A percentile compares a stretch with the other conserved stretches of the same genome.
phyloP scores from a whole-genome alignment of 1,140 invertebrate species.

The Drosophila truncata region DNA sequence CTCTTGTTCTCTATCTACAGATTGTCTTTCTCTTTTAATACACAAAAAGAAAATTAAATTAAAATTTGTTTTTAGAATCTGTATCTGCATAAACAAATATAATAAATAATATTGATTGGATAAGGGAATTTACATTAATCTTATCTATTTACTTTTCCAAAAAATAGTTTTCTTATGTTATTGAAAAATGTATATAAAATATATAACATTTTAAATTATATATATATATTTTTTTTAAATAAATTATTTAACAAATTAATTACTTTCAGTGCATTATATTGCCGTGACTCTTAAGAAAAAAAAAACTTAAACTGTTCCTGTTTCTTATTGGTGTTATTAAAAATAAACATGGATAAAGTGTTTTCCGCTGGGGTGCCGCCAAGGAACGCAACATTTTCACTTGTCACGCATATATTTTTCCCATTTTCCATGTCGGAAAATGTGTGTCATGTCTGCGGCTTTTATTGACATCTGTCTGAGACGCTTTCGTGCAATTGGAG shows the following conservation, averaged over 20 bases:
- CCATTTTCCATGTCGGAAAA: conserved; percentile 50
- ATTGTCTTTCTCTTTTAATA: conserved; percentile 1
- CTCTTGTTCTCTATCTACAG: conserved; percentile 15
- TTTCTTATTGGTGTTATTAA: conserved; percentile 58
- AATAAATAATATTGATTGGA: background rate
- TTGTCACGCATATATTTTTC: conserved; percentile 70
- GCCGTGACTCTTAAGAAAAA: conserved; percentile 64
- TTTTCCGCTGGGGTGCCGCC: conserved; percentile 23
- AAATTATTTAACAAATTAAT: background rate
- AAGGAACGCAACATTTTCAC: conserved; percentile 64
- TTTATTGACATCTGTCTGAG: conserved; percentile 69
- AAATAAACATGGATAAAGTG: conserved; percentile 62
- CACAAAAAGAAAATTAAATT: background rate
- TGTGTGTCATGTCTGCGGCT: conserved; percentile 67
- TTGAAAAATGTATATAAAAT: too few species aligned
- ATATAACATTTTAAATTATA: too few species aligned
- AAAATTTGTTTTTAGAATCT: background rate
- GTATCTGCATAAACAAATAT: background rate
- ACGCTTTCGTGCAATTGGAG: conserved; percentile 38
- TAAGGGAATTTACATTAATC: too few species aligned
- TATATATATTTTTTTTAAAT: background rate
- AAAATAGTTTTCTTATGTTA: too few species aligned
- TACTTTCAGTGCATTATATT: conserved; percentile 43
- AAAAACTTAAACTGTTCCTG: conserved; percentile 30
- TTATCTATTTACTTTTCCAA: too few species aligned